Evolutionary conservation across 2,113 vertebrate genomes (phyloP).

Genomic region (Labeo catla): DNA sequence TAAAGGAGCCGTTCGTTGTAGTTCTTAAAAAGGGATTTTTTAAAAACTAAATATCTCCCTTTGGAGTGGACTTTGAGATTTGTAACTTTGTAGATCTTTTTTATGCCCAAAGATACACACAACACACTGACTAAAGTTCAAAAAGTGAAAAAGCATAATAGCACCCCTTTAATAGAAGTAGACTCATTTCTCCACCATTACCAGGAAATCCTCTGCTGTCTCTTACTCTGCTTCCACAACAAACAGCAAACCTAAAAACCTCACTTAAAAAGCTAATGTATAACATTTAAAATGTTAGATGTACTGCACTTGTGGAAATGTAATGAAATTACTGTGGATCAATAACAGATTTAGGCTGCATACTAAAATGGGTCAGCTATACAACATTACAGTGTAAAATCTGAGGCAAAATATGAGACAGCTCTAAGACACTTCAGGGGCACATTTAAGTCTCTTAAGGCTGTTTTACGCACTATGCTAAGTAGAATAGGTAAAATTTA

Average conservation of each 20-base stretch:
- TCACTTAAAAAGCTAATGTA: not conserved
- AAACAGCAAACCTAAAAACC: not conserved
- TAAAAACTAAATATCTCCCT: too few relatives aligned
- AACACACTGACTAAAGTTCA: too few relatives aligned
- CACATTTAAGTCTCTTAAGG: not conserved
- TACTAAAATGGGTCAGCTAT: not conserved
- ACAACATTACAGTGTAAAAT: not conserved
- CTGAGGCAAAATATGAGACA: not conserved
- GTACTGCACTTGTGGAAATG: conserved; percentile 22
- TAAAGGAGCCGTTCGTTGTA: too few relatives aligned
- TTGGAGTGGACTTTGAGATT: too few relatives aligned
- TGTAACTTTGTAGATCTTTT: too few relatives aligned
- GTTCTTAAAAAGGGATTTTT: too few relatives aligned
- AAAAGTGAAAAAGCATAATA: too few relatives aligned
- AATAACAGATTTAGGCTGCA: not conserved
- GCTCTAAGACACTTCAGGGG: not conserved
- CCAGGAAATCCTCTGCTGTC: not conserved
- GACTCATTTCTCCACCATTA: conserved; percentile 5
- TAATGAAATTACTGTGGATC: not conserved
- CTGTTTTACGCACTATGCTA: not conserved
- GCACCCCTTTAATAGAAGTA: not conserved
- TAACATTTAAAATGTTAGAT: conserved; percentile 1
- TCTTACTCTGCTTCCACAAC: not conserved
- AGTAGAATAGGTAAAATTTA: not conserved
- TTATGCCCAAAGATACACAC: too few relatives aligned